A percentile compares a stretch with the other conserved stretches of the same genome.
Conservation (phyloP, 2,888 invertebrate species). For the Leptothorax acervorum region DNA sequence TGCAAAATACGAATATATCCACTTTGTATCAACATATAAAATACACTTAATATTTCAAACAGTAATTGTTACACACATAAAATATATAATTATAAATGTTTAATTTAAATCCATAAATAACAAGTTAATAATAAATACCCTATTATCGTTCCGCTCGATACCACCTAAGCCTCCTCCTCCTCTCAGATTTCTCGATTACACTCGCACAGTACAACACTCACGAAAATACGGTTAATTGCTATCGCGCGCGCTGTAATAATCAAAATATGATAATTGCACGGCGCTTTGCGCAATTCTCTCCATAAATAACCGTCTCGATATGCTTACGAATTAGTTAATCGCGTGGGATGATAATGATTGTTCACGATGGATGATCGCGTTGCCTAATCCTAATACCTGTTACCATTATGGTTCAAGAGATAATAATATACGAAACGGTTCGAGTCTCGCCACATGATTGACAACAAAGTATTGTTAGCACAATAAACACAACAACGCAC, state of each 20-base stretch:
- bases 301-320: background rate
- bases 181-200: background rate
- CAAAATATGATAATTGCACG: background rate
- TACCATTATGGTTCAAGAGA: background rate
- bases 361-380: background rate
- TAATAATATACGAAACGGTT: too few species aligned
- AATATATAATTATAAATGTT: background rate
- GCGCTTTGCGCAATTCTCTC: background rate
- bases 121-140: background rate
- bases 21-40: background rate
- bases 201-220: background rate
- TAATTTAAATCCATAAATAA: background rate
- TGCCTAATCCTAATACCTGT: background rate
- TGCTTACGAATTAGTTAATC: constrained; percentile 10
- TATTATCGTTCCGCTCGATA: background rate
- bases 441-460: background rate
- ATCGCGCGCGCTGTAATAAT: background rate
- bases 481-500: background rate
- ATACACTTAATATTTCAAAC: background rate
- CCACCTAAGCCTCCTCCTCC: background rate
- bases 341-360: background rate
- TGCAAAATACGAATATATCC: background rate
- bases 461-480: background rate
- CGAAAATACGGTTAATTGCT: background rate
- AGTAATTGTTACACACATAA: background rate